These are phyloP conservation scores for Drosophila helvetica DNA, from an alignment of 2,888 invertebrate species.

Conservation along the genomic window DNA sequence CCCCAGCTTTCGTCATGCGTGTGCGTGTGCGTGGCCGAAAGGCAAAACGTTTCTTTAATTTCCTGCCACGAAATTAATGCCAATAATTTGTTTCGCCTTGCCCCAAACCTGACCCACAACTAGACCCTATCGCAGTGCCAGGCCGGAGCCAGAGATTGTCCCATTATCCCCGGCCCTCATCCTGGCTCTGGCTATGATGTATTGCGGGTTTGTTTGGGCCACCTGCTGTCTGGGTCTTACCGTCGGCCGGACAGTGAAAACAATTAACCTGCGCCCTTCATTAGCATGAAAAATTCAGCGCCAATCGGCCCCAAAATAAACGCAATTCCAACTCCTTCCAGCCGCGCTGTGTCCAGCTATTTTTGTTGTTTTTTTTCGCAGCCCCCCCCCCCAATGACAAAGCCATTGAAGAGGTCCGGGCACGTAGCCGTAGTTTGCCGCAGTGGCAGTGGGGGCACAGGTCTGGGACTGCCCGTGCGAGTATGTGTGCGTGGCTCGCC, in stretches of 20 bases:
- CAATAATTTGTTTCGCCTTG: constrained; percentile 49
- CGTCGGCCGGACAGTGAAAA: constrained; percentile 26
- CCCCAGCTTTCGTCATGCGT: constrained; percentile 5
- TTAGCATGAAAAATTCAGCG: constrained; percentile 51
- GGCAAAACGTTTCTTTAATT: constrained; percentile 57
- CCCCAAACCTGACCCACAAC: neutral
- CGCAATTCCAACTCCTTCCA: constrained; percentile 15
- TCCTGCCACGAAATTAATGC: constrained; percentile 58
- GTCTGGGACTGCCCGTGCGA: too few species aligned
- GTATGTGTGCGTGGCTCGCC: constrained; percentile 3
- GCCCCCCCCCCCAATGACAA: constrained; percentile 30
- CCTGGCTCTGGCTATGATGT: constrained; percentile 13
- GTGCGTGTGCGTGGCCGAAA: constrained; percentile 37
- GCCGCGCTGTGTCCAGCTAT: neutral
- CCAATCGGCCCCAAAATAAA: constrained; percentile 17
- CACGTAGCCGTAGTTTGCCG: constrained; percentile 25
- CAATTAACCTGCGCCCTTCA: constrained; percentile 58
- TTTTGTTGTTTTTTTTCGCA: too few species aligned
- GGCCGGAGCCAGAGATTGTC: constrained; percentile 1
- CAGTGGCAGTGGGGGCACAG: neutral
- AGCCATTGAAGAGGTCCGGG: constrained; percentile 24
- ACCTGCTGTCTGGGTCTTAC: constrained; percentile 21
- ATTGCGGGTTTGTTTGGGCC: constrained; percentile 20
- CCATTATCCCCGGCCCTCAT: constrained; percentile 3
- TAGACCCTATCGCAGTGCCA: too few species aligned